Conservation (phyloP, 2,797 vertebrate genomes). For the Gymnodraco acuticeps region DNA sequence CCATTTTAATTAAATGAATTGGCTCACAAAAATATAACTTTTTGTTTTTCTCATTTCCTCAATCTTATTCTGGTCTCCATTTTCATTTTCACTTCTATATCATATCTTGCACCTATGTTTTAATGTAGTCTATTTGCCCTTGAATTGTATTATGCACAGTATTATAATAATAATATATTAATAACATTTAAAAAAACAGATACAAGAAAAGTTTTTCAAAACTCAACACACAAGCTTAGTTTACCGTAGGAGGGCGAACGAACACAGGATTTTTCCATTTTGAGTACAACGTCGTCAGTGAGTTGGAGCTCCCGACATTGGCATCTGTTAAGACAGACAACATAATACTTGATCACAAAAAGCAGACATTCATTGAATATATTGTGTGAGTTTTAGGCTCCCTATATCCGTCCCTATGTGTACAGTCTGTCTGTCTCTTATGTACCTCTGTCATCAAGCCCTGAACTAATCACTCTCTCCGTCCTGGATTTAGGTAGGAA, state of each 20-base stretch:
- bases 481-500: slow-evolving; percentile 91
- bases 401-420: not conserved
- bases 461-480: slow-evolving; percentile 86
- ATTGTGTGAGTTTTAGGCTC: not conserved
- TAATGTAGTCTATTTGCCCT: no score
- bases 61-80: no score
- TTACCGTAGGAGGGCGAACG: slow-evolving; percentile 88
- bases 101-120: no score
- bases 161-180: no score
- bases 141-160: no score
- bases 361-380: not conserved
- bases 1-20: no score
- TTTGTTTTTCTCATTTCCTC: no score
- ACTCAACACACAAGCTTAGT: slow-evolving; percentile 3
- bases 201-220: not conserved
- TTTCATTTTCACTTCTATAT: no score
- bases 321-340: slow-evolving; percentile 59
- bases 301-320: slow-evolving; percentile 62
- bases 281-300: slow-evolving; percentile 88
- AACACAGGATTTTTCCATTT: slow-evolving; percentile 97
- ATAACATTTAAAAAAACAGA: not conserved
- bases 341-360: not conserved
- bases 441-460: slow-evolving; percentile 87
- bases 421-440: slow-evolving; percentile 25
- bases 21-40: no score